Conservation (phyloP, 1,140 invertebrate species). For the Platorchestia sp. region DNA sequence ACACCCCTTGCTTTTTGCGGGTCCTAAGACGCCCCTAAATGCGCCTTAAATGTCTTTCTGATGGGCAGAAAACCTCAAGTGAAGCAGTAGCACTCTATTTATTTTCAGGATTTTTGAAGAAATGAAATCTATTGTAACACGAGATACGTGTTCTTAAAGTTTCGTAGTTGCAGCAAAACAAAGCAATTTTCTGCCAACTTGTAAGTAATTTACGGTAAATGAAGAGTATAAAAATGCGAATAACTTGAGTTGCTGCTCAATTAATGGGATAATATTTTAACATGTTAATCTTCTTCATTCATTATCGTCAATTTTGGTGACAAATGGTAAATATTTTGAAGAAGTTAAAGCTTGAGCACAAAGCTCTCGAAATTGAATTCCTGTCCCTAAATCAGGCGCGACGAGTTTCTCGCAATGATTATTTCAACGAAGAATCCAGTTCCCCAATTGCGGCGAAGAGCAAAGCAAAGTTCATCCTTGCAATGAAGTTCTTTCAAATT, state of each 20-base stretch:
- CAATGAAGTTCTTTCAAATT: too few relatives aligned
- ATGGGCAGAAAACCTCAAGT: neutral
- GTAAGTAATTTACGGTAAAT: neutral
- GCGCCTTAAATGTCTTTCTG: constrained; percentile 18
- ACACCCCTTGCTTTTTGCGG: constrained; percentile 18
- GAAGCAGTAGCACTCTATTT: neutral
- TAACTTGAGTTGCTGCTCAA: neutral
- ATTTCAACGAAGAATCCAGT: too few relatives aligned
- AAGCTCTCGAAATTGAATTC: too few relatives aligned
- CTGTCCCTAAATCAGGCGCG: too few relatives aligned
- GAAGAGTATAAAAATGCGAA: neutral
- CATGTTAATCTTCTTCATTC: too few relatives aligned
- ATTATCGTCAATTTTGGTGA: too few relatives aligned
- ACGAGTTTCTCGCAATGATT: too few relatives aligned
- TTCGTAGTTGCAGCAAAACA: neutral
- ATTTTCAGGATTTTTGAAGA: neutral
- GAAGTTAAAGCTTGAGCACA: too few relatives aligned
- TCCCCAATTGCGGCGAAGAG: too few relatives aligned
- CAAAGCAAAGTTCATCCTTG: too few relatives aligned
- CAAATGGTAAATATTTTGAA: too few relatives aligned
- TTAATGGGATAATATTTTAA: neutral
- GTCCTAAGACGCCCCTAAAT: neutral
- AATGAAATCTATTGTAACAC: neutral
- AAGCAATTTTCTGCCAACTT: too few relatives aligned
- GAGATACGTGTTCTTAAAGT: neutral